A percentile compares a stretch with the other conserved stretches of the same genome.
Conservation (phyloP, 1,140 invertebrate species). For the Chlorops oryzae region DNA sequence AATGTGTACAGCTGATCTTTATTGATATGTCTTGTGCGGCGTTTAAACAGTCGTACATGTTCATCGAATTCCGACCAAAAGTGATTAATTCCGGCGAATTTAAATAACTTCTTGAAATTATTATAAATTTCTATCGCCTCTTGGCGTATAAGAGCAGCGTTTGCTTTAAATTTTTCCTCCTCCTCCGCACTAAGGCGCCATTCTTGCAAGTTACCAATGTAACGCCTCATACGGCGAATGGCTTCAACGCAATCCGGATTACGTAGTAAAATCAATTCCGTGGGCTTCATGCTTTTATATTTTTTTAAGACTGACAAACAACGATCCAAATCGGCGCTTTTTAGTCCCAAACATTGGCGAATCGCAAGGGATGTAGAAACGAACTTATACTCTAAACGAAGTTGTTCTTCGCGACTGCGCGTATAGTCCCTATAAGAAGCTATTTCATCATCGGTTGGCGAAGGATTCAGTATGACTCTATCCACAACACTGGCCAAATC, state of each 20-base stretch:
- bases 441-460: no score
- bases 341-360: conserved; percentile 59
- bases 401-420: no score
- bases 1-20: conserved; percentile 28
- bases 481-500: conserved; percentile 54
- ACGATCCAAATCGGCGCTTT: conserved; percentile 59
- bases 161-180: conserved; percentile 56
- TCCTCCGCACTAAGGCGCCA: conserved; percentile 65
- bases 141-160: conserved; percentile 60
- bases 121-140: conserved; percentile 61
- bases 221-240: conserved; percentile 62
- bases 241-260: conserved; percentile 77
- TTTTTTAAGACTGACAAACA: conserved; percentile 57
- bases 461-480: conserved; percentile 55
- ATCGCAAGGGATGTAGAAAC: no score
- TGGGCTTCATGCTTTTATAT: conserved; percentile 60
- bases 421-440: no score
- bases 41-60: conserved; percentile 53
- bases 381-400: no score
- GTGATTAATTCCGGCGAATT: conserved; percentile 48
- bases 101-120: conserved; percentile 55
- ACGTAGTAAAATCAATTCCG: conserved; percentile 75
- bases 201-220: conserved; percentile 65
- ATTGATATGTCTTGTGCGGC: conserved; percentile 54
- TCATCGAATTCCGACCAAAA: conserved; percentile 58